phyloP scores from a whole-genome alignment of 2,888 invertebrate species.

The Trachelus stipa region DNA sequence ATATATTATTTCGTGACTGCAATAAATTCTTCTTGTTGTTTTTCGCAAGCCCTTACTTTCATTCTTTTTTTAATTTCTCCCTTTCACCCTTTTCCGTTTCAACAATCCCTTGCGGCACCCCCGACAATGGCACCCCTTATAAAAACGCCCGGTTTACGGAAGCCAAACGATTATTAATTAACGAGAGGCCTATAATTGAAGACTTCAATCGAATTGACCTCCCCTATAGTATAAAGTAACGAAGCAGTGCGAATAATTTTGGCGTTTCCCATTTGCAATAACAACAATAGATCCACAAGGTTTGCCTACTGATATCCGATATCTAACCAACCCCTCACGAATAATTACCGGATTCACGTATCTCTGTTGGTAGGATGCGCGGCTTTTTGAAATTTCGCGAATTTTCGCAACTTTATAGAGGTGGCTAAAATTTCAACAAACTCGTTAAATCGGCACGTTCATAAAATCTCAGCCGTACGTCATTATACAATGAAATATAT shows the following conservation, averaged over 20 bases:
- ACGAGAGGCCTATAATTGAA: not conserved
- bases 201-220: not conserved
- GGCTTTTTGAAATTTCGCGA: too few species aligned
- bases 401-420: too few species aligned
- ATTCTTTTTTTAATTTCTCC: not conserved
- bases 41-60: not conserved
- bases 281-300: not conserved
- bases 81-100: not conserved
- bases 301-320: too few species aligned
- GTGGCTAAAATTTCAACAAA: too few species aligned
- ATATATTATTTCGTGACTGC: not conserved
- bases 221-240: not conserved
- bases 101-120: not conserved
- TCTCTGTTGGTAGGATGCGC: too few species aligned
- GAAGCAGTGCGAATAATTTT: not conserved
- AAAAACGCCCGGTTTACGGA: not conserved
- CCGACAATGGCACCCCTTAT: not conserved
- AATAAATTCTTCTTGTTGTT: not conserved
- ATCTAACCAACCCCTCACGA: too few species aligned
- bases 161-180: not conserved
- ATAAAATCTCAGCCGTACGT: too few species aligned
- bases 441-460: too few species aligned
- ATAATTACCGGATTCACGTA: too few species aligned
- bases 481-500: too few species aligned
- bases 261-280: not conserved